Evolutionary conservation across 1,140 invertebrate genomes (phyloP), one percentile per base, ranked within the genome.

Genomic region (Megalopta genalis): DNA sequence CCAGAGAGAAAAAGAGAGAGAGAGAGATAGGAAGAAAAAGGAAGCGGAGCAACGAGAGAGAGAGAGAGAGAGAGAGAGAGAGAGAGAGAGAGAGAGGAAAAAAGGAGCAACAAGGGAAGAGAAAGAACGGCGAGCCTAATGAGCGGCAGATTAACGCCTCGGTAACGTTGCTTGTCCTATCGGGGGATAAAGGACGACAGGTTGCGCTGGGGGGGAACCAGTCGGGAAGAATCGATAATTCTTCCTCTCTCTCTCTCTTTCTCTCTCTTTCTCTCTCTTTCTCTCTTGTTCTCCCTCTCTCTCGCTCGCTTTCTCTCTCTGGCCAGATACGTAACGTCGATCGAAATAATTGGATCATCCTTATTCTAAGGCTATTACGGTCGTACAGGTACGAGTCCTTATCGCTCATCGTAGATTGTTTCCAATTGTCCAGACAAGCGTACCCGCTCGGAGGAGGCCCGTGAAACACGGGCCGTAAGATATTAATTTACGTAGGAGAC

Each of bases 131-230:
- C 27, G 32, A 68, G 63, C 49, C 77, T 85, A 87, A 89, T 89
- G 75, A 88, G 86, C 78, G 79, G 69, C 64, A 77, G 80, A 88
- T 88, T 87, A 87, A 79, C 79, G 64, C 46, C 73, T 81, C 39
- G 32, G 23, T 52, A 60, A 84, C 67, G 52, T 60, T 54, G 54
- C 66, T 67, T 39, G 66, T 27, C 49, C n/a, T 76, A 60, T 80
- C 63, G 64, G 59, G 60, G 32, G 74, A 77, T 73, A 25, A 80
- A 63, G 27, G 75, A 76, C 70, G 63, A 80, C 78, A 63, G 42
- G n/a, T 84, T 49, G 32, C 49, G 60, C 37, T 6, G 68, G n/a
- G 18, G n/a, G n/a, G 16, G 21, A 74, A 66, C 70, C 62, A 60
- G 52, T 49, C 37, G 70, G 7, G 63, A 76, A 69, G 78, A 79